Conservation (phyloP, 2,113 vertebrate species). For the Sorex araneus region DNA sequence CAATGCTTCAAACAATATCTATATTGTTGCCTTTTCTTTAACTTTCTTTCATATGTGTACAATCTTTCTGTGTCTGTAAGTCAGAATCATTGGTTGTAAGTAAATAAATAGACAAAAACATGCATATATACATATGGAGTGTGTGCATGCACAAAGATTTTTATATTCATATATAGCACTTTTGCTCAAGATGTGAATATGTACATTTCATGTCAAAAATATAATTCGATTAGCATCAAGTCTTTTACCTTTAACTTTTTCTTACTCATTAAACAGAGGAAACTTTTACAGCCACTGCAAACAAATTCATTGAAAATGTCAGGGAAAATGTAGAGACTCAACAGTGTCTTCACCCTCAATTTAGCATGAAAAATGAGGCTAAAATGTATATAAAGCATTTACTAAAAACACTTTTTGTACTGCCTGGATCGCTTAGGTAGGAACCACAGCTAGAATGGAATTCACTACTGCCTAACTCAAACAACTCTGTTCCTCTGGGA, state of each 20-base stretch:
- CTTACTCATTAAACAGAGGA: conserved; percentile 31
- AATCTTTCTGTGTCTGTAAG: background rate
- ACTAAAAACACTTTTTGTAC: background rate
- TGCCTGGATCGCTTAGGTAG: background rate
- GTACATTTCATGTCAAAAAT: conserved; percentile 1
- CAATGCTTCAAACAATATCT: background rate
- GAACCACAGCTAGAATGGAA: background rate
- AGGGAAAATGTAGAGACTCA: background rate
- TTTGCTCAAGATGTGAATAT: background rate
- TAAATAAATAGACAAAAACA: background rate
- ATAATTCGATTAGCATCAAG: background rate
- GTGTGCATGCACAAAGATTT: background rate
- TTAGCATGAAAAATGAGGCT: background rate
- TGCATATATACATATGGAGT: no score
- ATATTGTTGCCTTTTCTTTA: background rate
- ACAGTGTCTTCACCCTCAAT: background rate
- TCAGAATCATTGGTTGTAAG: background rate
- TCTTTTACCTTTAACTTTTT: background rate
- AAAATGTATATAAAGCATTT: background rate
- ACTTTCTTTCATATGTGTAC: background rate
- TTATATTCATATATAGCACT: background rate
- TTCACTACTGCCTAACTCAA: background rate
- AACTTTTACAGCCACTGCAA: background rate
- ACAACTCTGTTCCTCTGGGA: background rate
- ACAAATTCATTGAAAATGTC: background rate